Conservation (phyloP, 2,797 vertebrate genomes). For the Eutrigla gurnardus region DNA sequence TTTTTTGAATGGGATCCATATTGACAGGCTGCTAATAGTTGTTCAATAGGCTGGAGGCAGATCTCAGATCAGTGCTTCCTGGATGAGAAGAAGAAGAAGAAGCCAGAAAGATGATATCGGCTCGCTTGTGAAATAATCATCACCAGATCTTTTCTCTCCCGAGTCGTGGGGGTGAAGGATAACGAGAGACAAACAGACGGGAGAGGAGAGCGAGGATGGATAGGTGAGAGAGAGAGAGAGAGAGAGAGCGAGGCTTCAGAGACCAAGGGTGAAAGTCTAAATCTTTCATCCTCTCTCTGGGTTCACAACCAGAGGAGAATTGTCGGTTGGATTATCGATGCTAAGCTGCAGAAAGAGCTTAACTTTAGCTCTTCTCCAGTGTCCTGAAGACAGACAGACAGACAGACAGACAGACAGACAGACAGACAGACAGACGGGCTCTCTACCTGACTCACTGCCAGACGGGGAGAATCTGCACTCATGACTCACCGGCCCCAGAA, state of each 20-base stretch:
- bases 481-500: constrained; percentile 55
- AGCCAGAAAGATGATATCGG: constrained; percentile 76
- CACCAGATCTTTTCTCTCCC: constrained; percentile 67
- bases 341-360: constrained; percentile 78
- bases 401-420: constrained; percentile 36
- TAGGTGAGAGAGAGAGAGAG: constrained; percentile 13
- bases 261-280: constrained; percentile 80
- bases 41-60: constrained; percentile 32
- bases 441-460: constrained; percentile 55
- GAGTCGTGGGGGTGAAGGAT: constrained; percentile 67
- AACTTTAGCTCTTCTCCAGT: constrained; percentile 45
- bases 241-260: constrained; percentile 62
- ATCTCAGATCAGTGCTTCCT: constrained; percentile 68
- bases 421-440: constrained; percentile 27
- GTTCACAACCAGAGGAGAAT: constrained; percentile 78
- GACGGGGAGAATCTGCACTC: constrained; percentile 52
- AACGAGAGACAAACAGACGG: constrained; percentile 66
- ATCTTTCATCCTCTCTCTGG: constrained; percentile 79
- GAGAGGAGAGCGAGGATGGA: constrained; percentile 54
- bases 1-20: constrained; percentile 2
- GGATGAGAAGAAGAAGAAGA: constrained; percentile 69
- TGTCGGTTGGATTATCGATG: constrained; percentile 79
- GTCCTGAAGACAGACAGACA: constrained; percentile 40
- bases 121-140: constrained; percentile 82
- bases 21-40: constrained; percentile 33